Evolutionary conservation across 92 coral and sea anemone species (phyloP), one percentile per base, ranked within the genome.

Genomic region (Phenganax marumi): DNA sequence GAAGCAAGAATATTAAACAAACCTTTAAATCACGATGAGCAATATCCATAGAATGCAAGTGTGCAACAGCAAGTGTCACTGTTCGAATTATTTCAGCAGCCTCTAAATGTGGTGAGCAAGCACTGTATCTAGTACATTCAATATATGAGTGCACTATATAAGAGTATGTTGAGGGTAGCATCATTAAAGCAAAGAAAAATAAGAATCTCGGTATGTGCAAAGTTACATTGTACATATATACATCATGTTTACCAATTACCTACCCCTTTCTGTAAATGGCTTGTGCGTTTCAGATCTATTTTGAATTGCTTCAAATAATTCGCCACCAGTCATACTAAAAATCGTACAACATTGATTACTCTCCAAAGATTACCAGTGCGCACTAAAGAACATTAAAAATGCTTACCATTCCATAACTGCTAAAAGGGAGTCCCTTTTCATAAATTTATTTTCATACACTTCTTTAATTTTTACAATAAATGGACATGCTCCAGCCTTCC

Each of bases 1-100:
- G 21, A 70, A 46, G 54, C 55, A 48, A 21, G n/a, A 13, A 68
- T 69, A 50, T 76, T 18, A 25, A 49, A 52, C 87, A 46, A 75
- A 95, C 98, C 91, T 95, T 95, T 23, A 95, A 86, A 82, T 95
- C 98, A 72, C 98, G 82, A 68, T 95, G 98, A 10, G 98, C 98
- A 25, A 95, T 90, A 58, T 92, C 89, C 56, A 95, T 72, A 23
- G 98, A 85, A 73, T 95, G 98, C 52, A 95, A 93, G 75, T 95
- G 98, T 16, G 98, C 98, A 56, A 91, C 62, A 22, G 98, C 98
- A 21, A 90, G 19, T 16, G 95, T 84, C 51, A 95, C 85, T 84
- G 93, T 93, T 70, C 97, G 87, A 50, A 95, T 91, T 24, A 95
- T 79, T 70, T 87, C 86, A 46, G 98, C 98, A 77, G 97, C 98